These are phyloP conservation scores for Troides oblongomaculatus DNA, from an alignment of 2,888 invertebrate genomes.

Conservation along the genomic window DNA sequence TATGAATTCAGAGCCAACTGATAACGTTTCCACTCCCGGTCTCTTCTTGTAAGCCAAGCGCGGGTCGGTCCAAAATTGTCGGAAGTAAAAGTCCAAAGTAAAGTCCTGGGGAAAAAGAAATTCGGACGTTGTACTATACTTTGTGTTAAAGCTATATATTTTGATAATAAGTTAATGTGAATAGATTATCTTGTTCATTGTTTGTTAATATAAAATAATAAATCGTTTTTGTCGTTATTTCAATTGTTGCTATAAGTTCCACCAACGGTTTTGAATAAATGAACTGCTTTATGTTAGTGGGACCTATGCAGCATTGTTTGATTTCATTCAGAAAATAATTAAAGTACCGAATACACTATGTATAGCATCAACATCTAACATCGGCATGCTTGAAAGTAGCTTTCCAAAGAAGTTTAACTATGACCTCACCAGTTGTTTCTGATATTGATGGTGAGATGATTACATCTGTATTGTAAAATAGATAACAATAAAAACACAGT, in stretches of 20 bases:
- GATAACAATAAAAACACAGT: constrained; percentile 27
- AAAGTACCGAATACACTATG: constrained; percentile 1
- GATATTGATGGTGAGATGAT: background rate
- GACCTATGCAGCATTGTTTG: background rate
- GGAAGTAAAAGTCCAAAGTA: constrained; percentile 99
- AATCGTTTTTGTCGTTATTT: too few species aligned
- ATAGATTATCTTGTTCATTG: too few species aligned
- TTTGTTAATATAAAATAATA: too few species aligned
- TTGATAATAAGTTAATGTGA: too few species aligned
- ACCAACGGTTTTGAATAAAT: too few species aligned
- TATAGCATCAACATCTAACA: constrained; percentile 15
- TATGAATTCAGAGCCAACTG: constrained; percentile 96
- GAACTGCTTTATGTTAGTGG: background rate
- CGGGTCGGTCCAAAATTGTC: constrained; percentile 99
- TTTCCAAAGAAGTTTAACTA: background rate
- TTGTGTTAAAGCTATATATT: too few species aligned
- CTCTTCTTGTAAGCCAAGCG: constrained; percentile 95
- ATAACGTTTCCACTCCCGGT: constrained; percentile 93
- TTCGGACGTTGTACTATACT: too few species aligned
- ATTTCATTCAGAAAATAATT: background rate
- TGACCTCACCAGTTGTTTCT: background rate
- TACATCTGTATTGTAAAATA: constrained; percentile 40
- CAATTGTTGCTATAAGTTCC: too few species aligned
- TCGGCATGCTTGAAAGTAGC: constrained; percentile 8
- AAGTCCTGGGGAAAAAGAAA: constrained; percentile 81